Conservation (phyloP, 2,113 vertebrate species). For the Rhynchomys soricoides region DNA sequence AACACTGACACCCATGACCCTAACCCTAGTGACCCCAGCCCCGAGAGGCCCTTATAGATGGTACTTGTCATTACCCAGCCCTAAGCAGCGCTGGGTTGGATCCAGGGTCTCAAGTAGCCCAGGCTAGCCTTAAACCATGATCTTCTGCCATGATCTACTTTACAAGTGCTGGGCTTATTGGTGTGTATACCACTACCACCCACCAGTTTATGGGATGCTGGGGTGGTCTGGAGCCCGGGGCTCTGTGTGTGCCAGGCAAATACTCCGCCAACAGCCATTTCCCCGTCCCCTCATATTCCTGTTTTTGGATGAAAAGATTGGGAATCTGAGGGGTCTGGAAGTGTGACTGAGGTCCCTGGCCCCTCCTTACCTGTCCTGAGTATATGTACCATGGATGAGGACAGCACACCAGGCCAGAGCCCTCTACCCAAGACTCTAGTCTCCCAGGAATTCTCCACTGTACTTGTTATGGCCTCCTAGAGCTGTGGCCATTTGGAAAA, state of each 20-base stretch:
- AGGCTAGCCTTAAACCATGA: not conserved
- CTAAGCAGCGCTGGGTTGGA: not conserved
- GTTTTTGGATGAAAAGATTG: not conserved
- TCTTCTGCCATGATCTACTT: too few species aligned
- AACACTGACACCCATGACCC: fast-evolving
- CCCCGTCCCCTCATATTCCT: too few species aligned
- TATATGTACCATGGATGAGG: fast-evolving
- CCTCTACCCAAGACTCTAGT: fast-evolving
- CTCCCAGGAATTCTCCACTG: fast-evolving
- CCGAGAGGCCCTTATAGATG: not conserved
- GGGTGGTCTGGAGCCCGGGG: not conserved
- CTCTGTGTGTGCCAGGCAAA: not conserved
- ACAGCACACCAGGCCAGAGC: too few species aligned
- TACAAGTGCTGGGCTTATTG: not conserved
- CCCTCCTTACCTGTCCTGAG: too few species aligned
- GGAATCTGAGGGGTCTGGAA: not conserved
- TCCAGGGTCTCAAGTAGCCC: not conserved
- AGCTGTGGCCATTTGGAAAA: not conserved
- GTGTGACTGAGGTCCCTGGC: not conserved
- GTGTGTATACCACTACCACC: too few species aligned
- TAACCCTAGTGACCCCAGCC: not conserved
- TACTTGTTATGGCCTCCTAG: fast-evolving
- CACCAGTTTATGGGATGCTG: not conserved
- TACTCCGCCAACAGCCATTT: too few species aligned
- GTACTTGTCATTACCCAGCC: not conserved